Evolutionary conservation across 2,888 invertebrate genomes (phyloP), one percentile per base, ranked within the genome.

Genomic region (Crossocerus cetratus): DNA sequence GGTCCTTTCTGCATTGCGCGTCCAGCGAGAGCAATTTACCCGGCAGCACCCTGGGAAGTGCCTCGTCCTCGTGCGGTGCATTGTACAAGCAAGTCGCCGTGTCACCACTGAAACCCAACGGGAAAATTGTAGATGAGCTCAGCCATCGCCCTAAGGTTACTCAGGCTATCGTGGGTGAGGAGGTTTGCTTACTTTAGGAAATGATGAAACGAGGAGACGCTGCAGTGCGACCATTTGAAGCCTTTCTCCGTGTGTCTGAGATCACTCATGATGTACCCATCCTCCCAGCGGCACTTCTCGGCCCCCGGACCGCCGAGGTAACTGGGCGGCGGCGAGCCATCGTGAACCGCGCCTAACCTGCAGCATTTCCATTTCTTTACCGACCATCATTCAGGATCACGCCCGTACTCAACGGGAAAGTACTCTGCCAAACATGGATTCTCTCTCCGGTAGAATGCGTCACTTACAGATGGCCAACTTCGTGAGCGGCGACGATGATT

Each of bases 241-340:
- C 98, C 98, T 88, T 97, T 95, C 91, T 98, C 98, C 0, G 98
- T 98, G 90, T 98, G 98, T 84, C 98, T 92, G 76, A 98, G 92
- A 91, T 98, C 98, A 65, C 97, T 97, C 97, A 98, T 98, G 86
- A 98, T 98, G 92, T 95, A 98, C 65, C 98, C 98, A 90, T 98
- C 98, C 88, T 98, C 97, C 98, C 98, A 98, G 81, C 97, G 94
- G 85, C 98, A 98, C 87, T 97, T 96, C 89, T 97, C 97, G 20
- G 98, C 98, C 16, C 98, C 98, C 0, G 98, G 98, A 23, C 98
- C 98, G 57, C 98, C 98, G 57, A 98, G 93, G 89, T 98, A 98
- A 55, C 97, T 97, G 3, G 98, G 98, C 49, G 98, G 97, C 2
- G 98, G 97, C 80, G 97, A 97, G 61, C 98, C 98, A 88, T 98